phyloP scores from a whole-genome alignment of 2,797 vertebrate species.

The Benthosema pterotum region DNA sequence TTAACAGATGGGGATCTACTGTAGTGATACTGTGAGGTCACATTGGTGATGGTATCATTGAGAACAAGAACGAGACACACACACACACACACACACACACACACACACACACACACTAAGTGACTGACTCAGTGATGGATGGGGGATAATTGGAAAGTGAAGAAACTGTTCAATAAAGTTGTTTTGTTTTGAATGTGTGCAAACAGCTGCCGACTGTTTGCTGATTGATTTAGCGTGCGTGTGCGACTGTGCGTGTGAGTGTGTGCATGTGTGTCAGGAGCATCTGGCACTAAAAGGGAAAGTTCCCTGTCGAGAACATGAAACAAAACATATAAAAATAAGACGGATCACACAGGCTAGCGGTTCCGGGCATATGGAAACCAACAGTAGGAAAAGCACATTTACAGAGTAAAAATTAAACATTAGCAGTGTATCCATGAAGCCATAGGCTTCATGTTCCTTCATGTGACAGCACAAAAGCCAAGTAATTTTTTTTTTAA shows the following conservation, averaged over 20 bases:
- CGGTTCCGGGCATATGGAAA: no score
- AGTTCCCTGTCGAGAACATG: constrained; percentile 33
- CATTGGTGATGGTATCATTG: constrained; percentile 59
- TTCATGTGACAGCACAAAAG: no score
- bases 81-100: constrained; percentile 11
- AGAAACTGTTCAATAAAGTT: constrained; percentile 69
- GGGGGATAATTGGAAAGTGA: constrained; percentile 46
- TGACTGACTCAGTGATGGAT: constrained; percentile 54
- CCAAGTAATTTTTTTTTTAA: no score
- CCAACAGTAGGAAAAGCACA: no score
- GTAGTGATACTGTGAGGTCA: constrained; percentile 70
- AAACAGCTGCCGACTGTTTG: constrained; percentile 61
- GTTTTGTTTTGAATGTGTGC: constrained; percentile 60
- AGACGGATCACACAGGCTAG: no score
- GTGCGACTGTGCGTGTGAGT: constrained; percentile 9
- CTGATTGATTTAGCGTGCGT: constrained; percentile 40
- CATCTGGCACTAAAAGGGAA: constrained; percentile 56
- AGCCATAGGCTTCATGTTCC: no score
- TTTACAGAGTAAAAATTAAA: no score
- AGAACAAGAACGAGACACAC: constrained; percentile 14
- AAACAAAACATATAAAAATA: neutral
- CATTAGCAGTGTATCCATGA: no score
- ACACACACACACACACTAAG: constrained; percentile 4
- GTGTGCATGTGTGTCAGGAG: constrained; percentile 12
- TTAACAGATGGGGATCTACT: constrained; percentile 74